Base-by-base conservation (phyloP, 1,140 invertebrate species). In the Tetragnatha versicolor region DNA sequence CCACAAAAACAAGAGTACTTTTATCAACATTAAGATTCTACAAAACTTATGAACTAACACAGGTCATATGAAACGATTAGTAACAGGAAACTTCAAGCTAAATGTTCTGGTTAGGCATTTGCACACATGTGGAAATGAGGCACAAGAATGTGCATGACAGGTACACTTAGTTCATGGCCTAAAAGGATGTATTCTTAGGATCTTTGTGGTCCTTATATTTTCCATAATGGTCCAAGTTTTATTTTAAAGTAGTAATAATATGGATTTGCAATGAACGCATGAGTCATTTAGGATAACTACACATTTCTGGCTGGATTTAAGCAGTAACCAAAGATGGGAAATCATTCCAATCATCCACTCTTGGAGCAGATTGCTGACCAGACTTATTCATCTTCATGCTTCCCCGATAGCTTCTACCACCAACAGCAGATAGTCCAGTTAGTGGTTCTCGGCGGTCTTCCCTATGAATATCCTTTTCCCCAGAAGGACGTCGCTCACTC, bases 331-430 rank as follows among this genome's bases (percentile, higher is more conserved):
- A 89, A 83, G 93, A 94, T 80, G 96, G 96, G 87, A 98, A 97
- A 88, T 96, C 95, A 84, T 93, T 92, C 88, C 95, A 95, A 87
- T 98, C 95, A 85, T 97, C 94, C 63, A 98, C 94, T 86, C 95
- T 96, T 25, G 96, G 96, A 84, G 94, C 94, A 80, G 91, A 87
- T 81, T 90, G 89, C 82, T 88, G 81, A 17, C 81, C 51, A 69
- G 81, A 29, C 69, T 72, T 33, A 47, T 65, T 68, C 2, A 55
- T 37, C 73, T 82, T 81, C 42, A 82, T 60, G 42, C 82, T 81
- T 25, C 81, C 80, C 55, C 81, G 80, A 61, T 35, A 68, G 53
- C 65, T 79, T 31, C 63, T 37, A 7, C 53, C 39, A 31, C 63
- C 51, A 33, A 69, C 51, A 61, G 22, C 45, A n/a, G 60, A 25